Percentiles rank a stretch among this genome's conserved stretches.
These are phyloP conservation scores for Monodelphis domestica DNA, from an alignment of 2,797 vertebrate species.

Conservation along the genomic window DNA sequence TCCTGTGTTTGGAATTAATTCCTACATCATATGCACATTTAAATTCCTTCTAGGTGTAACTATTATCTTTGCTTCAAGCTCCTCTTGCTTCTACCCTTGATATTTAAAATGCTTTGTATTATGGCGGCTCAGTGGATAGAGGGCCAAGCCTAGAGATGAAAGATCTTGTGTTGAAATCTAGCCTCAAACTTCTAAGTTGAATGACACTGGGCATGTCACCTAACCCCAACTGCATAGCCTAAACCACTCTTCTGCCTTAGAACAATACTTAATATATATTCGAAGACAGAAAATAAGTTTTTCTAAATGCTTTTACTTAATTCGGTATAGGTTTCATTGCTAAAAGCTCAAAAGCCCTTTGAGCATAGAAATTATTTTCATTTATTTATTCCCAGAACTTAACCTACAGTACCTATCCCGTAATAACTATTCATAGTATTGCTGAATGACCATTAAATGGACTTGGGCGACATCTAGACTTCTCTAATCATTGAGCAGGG, in stretches of 20 bases:
- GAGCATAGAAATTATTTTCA: background rate
- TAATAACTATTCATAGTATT: background rate
- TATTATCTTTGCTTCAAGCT: background rate
- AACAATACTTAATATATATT: no score
- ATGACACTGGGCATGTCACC: no score
- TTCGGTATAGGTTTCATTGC: background rate
- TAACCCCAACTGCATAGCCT: no score
- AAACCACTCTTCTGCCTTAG: no score
- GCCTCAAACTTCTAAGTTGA: no score
- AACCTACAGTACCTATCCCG: background rate
- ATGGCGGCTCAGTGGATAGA: no score
- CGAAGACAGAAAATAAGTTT: no score
- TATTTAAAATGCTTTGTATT: background rate
- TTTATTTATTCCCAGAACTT: background rate
- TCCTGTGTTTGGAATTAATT: background rate
- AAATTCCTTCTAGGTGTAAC: background rate
- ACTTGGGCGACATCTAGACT: background rate
- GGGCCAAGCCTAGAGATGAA: no score
- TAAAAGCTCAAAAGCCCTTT: background rate
- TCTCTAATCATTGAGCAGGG: no score
- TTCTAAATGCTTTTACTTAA: background rate
- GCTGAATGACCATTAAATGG: background rate
- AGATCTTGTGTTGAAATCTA: no score
- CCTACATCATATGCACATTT: background rate
- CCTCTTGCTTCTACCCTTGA: background rate